Conservation (phyloP, 2,797 vertebrate species). For the Arvicola amphibius region DNA sequence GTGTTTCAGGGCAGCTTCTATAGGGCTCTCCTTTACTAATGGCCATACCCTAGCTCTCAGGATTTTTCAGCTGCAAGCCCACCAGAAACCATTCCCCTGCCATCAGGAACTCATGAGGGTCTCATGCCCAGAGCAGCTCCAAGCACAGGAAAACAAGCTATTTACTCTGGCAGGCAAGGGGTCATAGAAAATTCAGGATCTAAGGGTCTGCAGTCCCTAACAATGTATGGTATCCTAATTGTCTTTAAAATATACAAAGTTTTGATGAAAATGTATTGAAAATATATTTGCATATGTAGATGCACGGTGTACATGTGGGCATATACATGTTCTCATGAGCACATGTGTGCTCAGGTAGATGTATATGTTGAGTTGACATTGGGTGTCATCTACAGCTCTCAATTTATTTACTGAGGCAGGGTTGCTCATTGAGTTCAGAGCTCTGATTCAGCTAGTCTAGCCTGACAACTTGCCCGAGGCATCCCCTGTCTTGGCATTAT, state of each 20-base stretch:
- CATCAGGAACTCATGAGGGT: too few species aligned
- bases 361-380: background rate
- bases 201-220: too few species aligned
- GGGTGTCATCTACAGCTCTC: background rate
- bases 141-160: too few species aligned
- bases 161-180: too few species aligned
- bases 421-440: background rate
- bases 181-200: too few species aligned
- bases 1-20: too few species aligned
- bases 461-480: background rate
- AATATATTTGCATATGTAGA: background rate
- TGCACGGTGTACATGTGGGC: background rate
- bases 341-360: background rate
- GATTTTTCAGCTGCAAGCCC: too few species aligned
- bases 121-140: too few species aligned
- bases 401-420: background rate
- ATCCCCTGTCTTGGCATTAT: background rate
- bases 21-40: too few species aligned
- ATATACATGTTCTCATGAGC: background rate
- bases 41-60: too few species aligned
- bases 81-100: too few species aligned
- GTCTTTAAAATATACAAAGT: background rate
- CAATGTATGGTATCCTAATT: background rate
- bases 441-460: background rate
- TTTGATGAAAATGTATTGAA: background rate